phyloP scores from a whole-genome alignment of 2,113 vertebrate species.

The Solea solea region DNA sequence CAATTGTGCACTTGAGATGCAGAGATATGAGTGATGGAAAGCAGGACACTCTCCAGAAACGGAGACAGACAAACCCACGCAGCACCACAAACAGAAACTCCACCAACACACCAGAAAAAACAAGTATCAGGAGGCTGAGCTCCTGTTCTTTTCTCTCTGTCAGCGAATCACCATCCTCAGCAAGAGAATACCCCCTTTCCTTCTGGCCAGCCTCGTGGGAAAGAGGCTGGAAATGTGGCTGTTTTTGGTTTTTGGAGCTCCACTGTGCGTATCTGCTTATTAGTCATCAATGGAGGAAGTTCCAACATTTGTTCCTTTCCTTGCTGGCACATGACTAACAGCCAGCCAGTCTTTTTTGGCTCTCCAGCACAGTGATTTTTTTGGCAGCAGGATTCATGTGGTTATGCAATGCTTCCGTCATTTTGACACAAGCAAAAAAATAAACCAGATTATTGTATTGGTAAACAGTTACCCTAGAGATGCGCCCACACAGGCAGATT shows the following conservation, averaged over 20 bases:
- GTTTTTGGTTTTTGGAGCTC: slow-evolving; percentile 50
- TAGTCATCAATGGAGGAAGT: slow-evolving; percentile 73
- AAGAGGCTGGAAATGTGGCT: slow-evolving; percentile 64
- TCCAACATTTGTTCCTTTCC: slow-evolving; percentile 72
- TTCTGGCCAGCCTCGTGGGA: slow-evolving; percentile 74
- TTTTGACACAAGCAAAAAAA: slow-evolving; percentile 58
- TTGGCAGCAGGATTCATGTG: slow-evolving; percentile 52
- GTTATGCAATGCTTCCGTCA: slow-evolving; percentile 77
- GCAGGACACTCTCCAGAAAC: slow-evolving; percentile 42
- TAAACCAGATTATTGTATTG: slow-evolving; percentile 67
- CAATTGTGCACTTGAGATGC: slow-evolving; percentile 21
- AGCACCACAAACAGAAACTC: slow-evolving; percentile 35
- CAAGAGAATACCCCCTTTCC: slow-evolving; percentile 69
- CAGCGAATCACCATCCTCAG: slow-evolving; percentile 41
- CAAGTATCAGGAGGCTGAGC: slow-evolving; percentile 38
- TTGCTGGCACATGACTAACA: slow-evolving; percentile 65
- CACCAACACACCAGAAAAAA: slow-evolving; percentile 40
- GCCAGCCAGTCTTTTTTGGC: slow-evolving; percentile 64
- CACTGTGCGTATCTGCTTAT: slow-evolving; percentile 32
- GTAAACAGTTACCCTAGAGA: slow-evolving; percentile 67
- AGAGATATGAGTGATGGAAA: slow-evolving; percentile 50
- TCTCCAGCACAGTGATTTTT: slow-evolving; percentile 43
- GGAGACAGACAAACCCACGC: slow-evolving; percentile 23
- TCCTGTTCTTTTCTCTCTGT: slow-evolving; percentile 34
- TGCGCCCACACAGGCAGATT: slow-evolving; percentile 50